Conservation (phyloP, 1,140 invertebrate genomes). For the Berghia stephanieae region DNA sequence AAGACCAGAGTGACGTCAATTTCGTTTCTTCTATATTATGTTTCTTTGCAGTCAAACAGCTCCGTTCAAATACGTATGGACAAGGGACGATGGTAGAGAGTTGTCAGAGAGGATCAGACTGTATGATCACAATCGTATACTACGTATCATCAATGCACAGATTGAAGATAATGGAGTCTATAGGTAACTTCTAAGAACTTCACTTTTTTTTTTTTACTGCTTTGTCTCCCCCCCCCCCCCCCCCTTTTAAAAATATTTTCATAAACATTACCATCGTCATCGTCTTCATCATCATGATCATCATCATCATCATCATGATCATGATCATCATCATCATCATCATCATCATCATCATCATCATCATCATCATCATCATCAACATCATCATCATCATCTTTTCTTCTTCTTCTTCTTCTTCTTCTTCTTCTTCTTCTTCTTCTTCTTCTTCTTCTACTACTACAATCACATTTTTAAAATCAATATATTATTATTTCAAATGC, state of each 20-base stretch:
- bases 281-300: slow-evolving; percentile 5
- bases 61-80: slow-evolving; percentile 51
- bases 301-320: neutral
- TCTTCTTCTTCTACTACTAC: neutral
- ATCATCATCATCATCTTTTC: slow-evolving; percentile 21
- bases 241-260: neutral
- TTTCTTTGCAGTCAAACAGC: slow-evolving; percentile 32
- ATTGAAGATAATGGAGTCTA: slow-evolving; percentile 84
- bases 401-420: slow-evolving; percentile 34
- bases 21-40: no score
- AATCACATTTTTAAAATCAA: neutral
- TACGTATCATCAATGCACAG: slow-evolving; percentile 85
- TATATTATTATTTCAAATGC: neutral
- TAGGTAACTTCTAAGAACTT: no score
- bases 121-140: slow-evolving; percentile 83
- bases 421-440: neutral
- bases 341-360: slow-evolving; percentile 17
- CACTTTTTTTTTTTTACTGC: no score
- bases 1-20: no score
- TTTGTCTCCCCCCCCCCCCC: no score
- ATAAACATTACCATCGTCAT: neutral
- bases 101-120: slow-evolving; percentile 79
- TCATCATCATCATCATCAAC: slow-evolving; percentile 23
- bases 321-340: slow-evolving; percentile 21
- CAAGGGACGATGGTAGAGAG: slow-evolving; percentile 57